Base-by-base conservation (phyloP, 1,140 invertebrate species). In the Zaprionus lachaisei region DNA sequence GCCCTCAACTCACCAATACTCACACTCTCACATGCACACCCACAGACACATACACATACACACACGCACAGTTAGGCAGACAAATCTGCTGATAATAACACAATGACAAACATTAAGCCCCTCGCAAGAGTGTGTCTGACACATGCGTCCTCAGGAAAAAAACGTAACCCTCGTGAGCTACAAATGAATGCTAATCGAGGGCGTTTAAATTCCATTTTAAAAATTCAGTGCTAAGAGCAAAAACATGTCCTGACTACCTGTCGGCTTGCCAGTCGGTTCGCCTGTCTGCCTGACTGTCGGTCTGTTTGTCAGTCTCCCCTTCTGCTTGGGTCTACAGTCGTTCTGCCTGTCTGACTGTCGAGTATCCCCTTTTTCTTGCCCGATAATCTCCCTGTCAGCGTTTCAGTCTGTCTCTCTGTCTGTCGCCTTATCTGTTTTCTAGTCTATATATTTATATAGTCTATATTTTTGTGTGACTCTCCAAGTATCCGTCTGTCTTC, bases 141-240 rank as follows among this genome's bases (percentile, higher is more conserved):
- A 77, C 74, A 77, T 73, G 60, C 57, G 54, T 71, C 54, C 67
- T 41, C 26, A 58, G 56, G 1, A 67, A 38, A 24, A 31, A 49
- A 26, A 17, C 9, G 15, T 34, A 58, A 58, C 54, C 64, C 54
- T 47, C 44, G 38, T 37, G 14, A 28, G 41, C 57, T 63, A 41
- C 34, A 76, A 58, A 41, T 63, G 74, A 85, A 90, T 90, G 81
- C 85, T 90, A 85, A 90, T 89, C 85, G 77, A 81, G 67, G 77
- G 81, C 81, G 85, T 84, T 90, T 89, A 80, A 89, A 89, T 89
- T 90, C 67, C 81, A 90, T 90, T 85, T 90, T 79, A 79, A 85
- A 90, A 85, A 90, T 81, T 78, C 76, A 68, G 64, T 76, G 84
- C 78, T 78, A 89, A 83, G 49, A 87, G 84, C 84, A 80, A 80